Percentiles rank a stretch among this genome's conserved stretches.
Conservation (phyloP, 2,888 invertebrate species). For the Acronicta leporina region DNA sequence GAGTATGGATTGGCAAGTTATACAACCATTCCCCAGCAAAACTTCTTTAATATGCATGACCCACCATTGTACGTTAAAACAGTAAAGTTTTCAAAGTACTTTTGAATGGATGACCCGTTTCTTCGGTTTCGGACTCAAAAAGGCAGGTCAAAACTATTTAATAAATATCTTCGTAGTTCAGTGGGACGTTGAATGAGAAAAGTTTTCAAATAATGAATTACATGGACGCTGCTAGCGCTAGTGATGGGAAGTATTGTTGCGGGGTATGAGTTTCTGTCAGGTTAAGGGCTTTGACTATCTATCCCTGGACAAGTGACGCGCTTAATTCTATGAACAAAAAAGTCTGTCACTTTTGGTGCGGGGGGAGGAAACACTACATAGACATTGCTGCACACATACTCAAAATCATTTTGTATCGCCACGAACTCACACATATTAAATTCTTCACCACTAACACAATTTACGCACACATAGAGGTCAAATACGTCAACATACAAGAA, state of each 20-base stretch:
- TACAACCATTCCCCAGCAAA: neutral
- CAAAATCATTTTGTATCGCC: no score
- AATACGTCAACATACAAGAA: no score
- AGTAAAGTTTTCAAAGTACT: constrained; percentile 23
- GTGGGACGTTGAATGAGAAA: constrained; percentile 54
- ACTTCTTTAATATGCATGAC: constrained; percentile 31
- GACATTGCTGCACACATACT: no score
- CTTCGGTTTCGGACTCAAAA: neutral
- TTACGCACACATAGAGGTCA: no score
- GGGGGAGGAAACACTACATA: no score
- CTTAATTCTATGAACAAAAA: no score
- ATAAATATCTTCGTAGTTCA: constrained; percentile 35
- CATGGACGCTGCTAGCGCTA: constrained; percentile 21
- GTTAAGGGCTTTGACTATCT: constrained; percentile 22
- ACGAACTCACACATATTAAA: no score
- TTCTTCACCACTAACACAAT: no score
- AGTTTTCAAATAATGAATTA: constrained; percentile 62
- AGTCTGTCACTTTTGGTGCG: no score
- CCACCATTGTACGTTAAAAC: constrained; percentile 13
- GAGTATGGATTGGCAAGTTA: no score
- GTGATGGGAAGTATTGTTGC: constrained; percentile 33
- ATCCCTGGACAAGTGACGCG: no score
- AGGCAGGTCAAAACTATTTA: constrained; percentile 24
- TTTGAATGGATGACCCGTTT: constrained; percentile 15
- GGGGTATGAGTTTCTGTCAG: constrained; percentile 24